Conservation (phyloP, 2,888 invertebrate genomes). For the Himalopsyche kuldschensis region DNA sequence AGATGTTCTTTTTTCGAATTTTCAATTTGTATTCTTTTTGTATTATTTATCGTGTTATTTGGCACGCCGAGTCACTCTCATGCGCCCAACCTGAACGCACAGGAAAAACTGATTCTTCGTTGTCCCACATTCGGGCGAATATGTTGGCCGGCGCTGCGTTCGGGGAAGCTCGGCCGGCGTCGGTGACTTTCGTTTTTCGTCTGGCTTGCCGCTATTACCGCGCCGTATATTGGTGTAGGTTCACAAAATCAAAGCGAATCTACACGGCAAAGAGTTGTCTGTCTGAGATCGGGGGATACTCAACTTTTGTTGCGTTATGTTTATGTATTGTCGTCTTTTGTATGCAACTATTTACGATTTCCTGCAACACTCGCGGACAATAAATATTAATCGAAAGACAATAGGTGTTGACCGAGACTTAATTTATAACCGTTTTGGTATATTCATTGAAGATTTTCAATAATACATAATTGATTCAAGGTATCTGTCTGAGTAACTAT, state of each 20-base stretch:
- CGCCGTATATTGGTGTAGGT: not conserved
- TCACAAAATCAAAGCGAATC: not conserved
- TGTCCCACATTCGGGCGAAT: slow-evolving; percentile 65
- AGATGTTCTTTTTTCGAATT: slow-evolving; percentile 22
- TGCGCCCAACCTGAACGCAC: slow-evolving; percentile 51
- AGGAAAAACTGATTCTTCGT: slow-evolving; percentile 52
- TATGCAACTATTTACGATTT: not conserved
- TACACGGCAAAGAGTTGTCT: not conserved
- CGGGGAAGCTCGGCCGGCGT: slow-evolving; percentile 49
- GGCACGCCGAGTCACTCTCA: slow-evolving; percentile 23
- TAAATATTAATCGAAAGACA: not conserved
- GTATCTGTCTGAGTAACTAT: too few relatives aligned
- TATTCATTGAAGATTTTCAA: too few relatives aligned
- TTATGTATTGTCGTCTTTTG: not conserved
- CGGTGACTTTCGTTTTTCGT: slow-evolving; percentile 62
- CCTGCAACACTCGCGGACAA: not conserved
- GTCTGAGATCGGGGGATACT: not conserved
- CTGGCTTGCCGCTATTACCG: slow-evolving; percentile 41
- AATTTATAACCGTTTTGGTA: too few relatives aligned
- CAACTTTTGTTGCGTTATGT: not conserved
- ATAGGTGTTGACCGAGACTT: too few relatives aligned
- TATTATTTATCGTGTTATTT: slow-evolving; percentile 12
- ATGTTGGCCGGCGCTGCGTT: slow-evolving; percentile 53
- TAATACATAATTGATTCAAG: too few relatives aligned
- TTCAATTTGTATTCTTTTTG: slow-evolving; percentile 10